Evolutionary conservation across 2,113 vertebrate genomes (phyloP).

Genomic region (Pogonocichla stellata): DNA sequence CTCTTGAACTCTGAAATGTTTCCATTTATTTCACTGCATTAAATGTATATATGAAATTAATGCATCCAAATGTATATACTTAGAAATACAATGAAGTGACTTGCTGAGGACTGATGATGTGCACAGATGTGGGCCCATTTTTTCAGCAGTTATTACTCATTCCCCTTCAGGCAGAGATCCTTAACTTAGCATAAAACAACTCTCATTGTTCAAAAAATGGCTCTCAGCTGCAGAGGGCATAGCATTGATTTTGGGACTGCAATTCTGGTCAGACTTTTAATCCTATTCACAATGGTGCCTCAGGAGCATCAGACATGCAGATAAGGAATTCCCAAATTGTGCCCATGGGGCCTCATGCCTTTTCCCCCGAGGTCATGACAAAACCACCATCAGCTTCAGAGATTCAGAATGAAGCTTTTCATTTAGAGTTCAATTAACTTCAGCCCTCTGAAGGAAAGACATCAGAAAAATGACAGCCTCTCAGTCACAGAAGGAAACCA

Average conservation of each 20-base stretch:
- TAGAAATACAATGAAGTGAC: neutral
- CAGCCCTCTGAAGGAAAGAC: constrained; percentile 14
- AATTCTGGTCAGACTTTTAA: neutral
- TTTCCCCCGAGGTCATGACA: neutral
- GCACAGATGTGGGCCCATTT: neutral
- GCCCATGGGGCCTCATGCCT: neutral
- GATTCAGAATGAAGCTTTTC: neutral
- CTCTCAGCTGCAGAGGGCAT: neutral
- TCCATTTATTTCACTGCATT: neutral
- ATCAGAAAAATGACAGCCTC: neutral
- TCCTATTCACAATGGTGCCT: neutral
- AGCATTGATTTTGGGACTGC: neutral
- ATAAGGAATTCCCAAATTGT: neutral
- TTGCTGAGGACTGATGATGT: neutral
- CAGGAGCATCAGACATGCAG: neutral
- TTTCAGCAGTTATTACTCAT: neutral
- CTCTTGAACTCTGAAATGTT: neutral
- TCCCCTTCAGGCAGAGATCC: neutral
- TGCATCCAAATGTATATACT: neutral
- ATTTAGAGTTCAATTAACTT: neutral
- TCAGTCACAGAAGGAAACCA: neutral
- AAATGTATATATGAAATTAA: neutral
- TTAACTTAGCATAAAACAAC: neutral
- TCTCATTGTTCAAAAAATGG: neutral
- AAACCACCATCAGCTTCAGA: neutral